A percentile compares a stretch with the other conserved stretches of the same genome.
Evolutionary conservation across 2,797 vertebrate species (phyloP).

Genomic region (Trachurus trachurus): DNA sequence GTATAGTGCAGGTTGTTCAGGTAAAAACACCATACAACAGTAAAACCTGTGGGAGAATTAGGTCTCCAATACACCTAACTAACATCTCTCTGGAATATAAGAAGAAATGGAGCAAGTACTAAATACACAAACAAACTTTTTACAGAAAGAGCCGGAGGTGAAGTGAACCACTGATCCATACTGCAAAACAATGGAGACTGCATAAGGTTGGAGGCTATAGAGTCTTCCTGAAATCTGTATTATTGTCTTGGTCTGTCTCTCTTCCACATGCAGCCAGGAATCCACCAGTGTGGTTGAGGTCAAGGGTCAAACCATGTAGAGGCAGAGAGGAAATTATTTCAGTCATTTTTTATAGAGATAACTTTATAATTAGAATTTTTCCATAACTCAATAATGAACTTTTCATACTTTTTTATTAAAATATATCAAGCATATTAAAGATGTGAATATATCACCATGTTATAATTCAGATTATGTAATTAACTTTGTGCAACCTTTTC

Average conservation of each 20-base stretch:
- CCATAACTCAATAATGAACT: constrained; percentile 28
- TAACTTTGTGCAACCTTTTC: constrained; percentile 12
- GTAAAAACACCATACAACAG: constrained; percentile 13
- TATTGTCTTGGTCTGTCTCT: constrained; percentile 6
- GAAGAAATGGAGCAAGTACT: constrained; percentile 11
- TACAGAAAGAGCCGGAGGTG: constrained; percentile 17
- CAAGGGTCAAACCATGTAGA: constrained; percentile 38
- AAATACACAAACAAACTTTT: constrained; percentile 28
- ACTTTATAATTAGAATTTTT: constrained; percentile 20
- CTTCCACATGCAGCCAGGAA: constrained; percentile 2
- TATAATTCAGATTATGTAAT: background rate
- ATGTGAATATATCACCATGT: constrained; percentile 10
- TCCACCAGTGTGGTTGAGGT: constrained; percentile 21
- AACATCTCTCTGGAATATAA: constrained; percentile 26
- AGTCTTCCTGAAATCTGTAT: background rate
- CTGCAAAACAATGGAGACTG: background rate
- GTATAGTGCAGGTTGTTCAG: background rate
- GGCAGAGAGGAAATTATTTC: constrained; percentile 54
- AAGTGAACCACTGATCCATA: constrained; percentile 15
- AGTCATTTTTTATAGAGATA: constrained; percentile 23
- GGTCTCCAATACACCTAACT: constrained; percentile 29
- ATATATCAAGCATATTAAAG: constrained; percentile 39
- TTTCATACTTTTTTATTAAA: constrained; percentile 41
- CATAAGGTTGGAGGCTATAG: background rate
- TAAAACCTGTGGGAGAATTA: background rate